Conservation (phyloP, 2,888 invertebrate species). For the Bembecia ichneumoniformis region DNA sequence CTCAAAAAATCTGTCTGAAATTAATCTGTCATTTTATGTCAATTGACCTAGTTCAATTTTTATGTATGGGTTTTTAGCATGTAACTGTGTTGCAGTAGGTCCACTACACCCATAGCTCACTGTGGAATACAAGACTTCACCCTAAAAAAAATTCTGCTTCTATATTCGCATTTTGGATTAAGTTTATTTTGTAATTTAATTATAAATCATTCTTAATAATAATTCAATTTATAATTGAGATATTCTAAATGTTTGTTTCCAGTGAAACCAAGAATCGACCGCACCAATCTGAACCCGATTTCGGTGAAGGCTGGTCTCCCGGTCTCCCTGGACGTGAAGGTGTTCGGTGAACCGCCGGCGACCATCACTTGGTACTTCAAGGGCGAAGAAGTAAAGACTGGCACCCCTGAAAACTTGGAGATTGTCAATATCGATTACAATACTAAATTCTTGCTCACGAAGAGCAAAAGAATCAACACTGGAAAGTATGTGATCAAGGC, state of each 20-base stretch:
- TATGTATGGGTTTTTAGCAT: too few species aligned
- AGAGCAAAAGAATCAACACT: conserved; percentile 83
- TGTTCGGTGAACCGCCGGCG: conserved; percentile 95
- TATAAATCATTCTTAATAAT: too few species aligned
- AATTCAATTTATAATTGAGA: not conserved
- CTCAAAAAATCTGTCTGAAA: too few species aligned
- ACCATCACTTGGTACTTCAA: conserved; percentile 91
- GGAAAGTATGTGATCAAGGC: conserved; percentile 93
- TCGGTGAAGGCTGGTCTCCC: conserved; percentile 91
- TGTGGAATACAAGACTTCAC: not conserved
- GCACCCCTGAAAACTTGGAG: conserved; percentile 70
- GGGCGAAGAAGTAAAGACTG: conserved; percentile 74
- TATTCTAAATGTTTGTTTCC: conserved; percentile 8
- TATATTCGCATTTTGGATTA: not conserved
- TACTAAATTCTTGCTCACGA: conserved; percentile 89
- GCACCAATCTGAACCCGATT: conserved; percentile 87
- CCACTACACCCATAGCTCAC: too few species aligned
- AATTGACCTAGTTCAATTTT: too few species aligned
- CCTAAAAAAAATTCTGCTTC: not conserved
- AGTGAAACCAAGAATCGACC: conserved; percentile 96
- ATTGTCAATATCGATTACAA: conserved; percentile 91
- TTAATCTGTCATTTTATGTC: too few species aligned
- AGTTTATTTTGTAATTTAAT: not conserved
- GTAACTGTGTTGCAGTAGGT: too few species aligned
- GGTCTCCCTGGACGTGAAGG: conserved; percentile 88